Evolutionary conservation across 2,888 invertebrate species (phyloP).

Genomic region (Drosophila siamana): DNA sequence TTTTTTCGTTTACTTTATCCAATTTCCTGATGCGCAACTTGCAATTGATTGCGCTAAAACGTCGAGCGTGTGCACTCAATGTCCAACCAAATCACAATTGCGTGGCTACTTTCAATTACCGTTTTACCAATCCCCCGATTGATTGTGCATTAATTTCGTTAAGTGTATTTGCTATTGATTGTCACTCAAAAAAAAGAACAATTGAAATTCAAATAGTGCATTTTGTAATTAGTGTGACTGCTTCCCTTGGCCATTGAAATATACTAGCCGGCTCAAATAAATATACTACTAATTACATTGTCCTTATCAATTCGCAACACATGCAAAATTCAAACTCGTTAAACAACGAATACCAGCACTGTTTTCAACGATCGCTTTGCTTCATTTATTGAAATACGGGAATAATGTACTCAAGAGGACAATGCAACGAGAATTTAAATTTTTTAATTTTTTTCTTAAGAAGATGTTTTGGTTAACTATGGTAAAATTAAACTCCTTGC

Average conservation of each 20-base stretch:
- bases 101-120: slow-evolving; percentile 12
- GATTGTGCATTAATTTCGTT: slow-evolving; percentile 13
- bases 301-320: not conserved
- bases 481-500: too few species aligned
- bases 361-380: not conserved
- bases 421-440: too few species aligned
- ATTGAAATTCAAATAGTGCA: slow-evolving; percentile 4
- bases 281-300: slow-evolving; percentile 1
- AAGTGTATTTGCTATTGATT: slow-evolving; percentile 14
- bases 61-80: not conserved
- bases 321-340: not conserved
- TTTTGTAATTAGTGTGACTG: not conserved
- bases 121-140: not conserved
- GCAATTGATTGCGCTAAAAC: not conserved
- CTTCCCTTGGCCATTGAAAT: not conserved
- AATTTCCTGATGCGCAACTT: not conserved
- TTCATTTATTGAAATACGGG: too few species aligned
- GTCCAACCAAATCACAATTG: not conserved
- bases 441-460: too few species aligned
- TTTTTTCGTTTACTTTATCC: not conserved
- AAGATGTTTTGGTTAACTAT: too few species aligned
- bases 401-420: too few species aligned
- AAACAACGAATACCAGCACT: not conserved
- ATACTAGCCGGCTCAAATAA: not conserved
- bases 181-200: not conserved